These are phyloP conservation scores for Holacanthus passer DNA, from an alignment of 2,113 vertebrate genomes.

Conservation along the genomic window DNA sequence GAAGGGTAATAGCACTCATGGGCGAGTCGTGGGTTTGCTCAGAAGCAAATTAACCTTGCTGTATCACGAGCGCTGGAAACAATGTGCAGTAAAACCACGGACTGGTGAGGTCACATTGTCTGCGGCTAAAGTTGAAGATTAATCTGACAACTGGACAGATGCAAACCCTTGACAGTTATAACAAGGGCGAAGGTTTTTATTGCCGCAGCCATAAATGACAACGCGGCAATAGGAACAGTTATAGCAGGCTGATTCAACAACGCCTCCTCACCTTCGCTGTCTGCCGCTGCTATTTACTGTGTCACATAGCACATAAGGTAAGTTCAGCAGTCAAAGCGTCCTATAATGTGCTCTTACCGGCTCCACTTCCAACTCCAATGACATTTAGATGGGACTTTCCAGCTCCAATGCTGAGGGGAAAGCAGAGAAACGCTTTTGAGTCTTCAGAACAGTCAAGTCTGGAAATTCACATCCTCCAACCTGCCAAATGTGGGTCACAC, in stretches of 20 bases:
- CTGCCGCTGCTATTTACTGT: constrained; percentile 35
- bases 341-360: constrained; percentile 80
- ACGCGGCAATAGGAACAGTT: constrained; percentile 5
- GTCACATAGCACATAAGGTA: constrained; percentile 17
- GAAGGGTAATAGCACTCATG: constrained; percentile 47
- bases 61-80: background rate
- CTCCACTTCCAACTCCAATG: constrained; percentile 90
- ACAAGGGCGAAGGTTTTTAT: constrained; percentile 22
- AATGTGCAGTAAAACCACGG: constrained; percentile 41
- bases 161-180: constrained; percentile 28
- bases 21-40: constrained; percentile 21
- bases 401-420: constrained; percentile 82
- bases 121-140: constrained; percentile 36
- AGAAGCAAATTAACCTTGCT: constrained; percentile 20
- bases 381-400: constrained; percentile 84
- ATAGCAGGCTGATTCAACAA: constrained; percentile 7
- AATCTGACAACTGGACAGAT: constrained; percentile 36
- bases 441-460: constrained; percentile 29
- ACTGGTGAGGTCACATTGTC: constrained; percentile 16
- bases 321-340: constrained; percentile 37
- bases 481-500: constrained; percentile 51
- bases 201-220: constrained; percentile 42
- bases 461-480: constrained; percentile 49
- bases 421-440: constrained; percentile 16
- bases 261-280: constrained; percentile 41